Conservation (phyloP, 23 tunicate species). For the Diplosoma virens region DNA sequence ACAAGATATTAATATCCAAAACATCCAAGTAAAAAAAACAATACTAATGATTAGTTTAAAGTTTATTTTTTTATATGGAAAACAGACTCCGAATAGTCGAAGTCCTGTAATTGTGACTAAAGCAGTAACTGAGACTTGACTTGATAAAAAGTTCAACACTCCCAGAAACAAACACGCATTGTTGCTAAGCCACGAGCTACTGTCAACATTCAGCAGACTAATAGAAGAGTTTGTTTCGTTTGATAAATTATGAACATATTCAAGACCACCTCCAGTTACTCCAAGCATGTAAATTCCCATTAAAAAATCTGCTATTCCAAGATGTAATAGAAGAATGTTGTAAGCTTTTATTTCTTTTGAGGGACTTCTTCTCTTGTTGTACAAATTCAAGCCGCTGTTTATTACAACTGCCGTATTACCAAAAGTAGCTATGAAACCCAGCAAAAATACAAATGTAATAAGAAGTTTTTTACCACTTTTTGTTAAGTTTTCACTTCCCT, state of each 20-base stretch:
- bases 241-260: background rate
- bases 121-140: constrained; percentile 19
- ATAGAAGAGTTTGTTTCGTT: background rate
- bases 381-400: background rate
- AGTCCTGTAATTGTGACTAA: constrained; percentile 5
- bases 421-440: background rate
- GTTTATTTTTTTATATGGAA: background rate
- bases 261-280: background rate
- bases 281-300: constrained; percentile 15
- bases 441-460: background rate
- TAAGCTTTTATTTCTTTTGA: constrained; percentile 23
- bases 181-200: background rate
- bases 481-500: background rate
- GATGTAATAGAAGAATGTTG: background rate
- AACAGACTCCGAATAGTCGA: background rate
- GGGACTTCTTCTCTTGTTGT: background rate
- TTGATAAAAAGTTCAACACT: constrained; percentile 23
- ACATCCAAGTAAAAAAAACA: background rate
- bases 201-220: background rate
- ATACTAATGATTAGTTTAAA: background rate
- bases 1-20: background rate
- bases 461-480: background rate
- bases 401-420: constrained; percentile 10
- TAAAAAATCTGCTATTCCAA: constrained; percentile 4
- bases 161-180: background rate